Evolutionary conservation across 2,113 vertebrate genomes (phyloP).

Genomic region (Rhombomys opimus): DNA sequence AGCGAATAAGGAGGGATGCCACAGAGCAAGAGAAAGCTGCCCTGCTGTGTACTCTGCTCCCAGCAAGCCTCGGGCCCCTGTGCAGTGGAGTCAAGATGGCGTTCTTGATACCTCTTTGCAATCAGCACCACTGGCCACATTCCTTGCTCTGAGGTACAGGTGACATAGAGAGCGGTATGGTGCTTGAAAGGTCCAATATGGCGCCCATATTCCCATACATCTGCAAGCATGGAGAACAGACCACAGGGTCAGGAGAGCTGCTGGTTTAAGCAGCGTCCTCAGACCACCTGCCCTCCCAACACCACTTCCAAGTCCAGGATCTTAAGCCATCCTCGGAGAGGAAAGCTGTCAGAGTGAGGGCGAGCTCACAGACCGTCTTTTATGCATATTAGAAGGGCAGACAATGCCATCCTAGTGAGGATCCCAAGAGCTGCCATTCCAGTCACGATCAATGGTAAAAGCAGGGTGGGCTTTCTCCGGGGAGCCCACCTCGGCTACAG

Average conservation of each 20-base stretch:
- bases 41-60: neutral
- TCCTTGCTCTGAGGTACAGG: neutral
- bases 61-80: neutral
- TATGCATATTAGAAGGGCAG: neutral
- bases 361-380: neutral
- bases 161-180: neutral
- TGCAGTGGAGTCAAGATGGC: neutral
- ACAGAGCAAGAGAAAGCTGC: neutral
- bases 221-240: neutral
- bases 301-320: neutral
- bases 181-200: neutral
- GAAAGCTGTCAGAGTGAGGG: neutral
- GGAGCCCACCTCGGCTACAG: neutral
- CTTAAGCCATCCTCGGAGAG: neutral
- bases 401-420: neutral
- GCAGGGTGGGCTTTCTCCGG: too few relatives aligned
- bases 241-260: neutral
- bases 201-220: neutral
- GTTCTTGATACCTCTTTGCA: neutral
- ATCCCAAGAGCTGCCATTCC: neutral
- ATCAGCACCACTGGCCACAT: neutral
- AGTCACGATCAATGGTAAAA: neutral
- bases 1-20: neutral
- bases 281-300: neutral
- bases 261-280: neutral